Base-by-base conservation (phyloP, 2,888 invertebrate species). In the Philaethria dido region DNA sequence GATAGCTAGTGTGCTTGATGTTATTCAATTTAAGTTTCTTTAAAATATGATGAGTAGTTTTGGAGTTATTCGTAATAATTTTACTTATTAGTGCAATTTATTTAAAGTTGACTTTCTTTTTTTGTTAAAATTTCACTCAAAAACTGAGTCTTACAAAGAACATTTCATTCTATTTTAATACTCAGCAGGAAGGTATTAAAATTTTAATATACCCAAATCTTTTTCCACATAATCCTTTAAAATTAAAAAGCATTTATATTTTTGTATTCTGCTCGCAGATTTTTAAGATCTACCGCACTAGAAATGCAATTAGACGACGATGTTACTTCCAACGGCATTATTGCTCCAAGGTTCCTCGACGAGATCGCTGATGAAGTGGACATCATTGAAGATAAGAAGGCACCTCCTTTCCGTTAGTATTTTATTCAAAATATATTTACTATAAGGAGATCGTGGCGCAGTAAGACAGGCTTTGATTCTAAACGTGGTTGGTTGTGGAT, bases 351-450 rank as follows among this genome's bases (percentile, higher is more conserved):
- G 70, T 97, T 97, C 84, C 93, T 97, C 45, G 96, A 97, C 73
- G 97, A 97, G 79, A 96, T 97, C 63, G 95, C 96, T 69, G 96
- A 96, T 77, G 97, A 97, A 85, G 95, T 97, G 8, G 97, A 97
- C 80, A 94, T 96, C 18, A 94, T 97, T 74, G 97, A 97, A 80
- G 96, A 97, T 77, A 96, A 97, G 83, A 96, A 95, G 77, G 96
- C 96, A 67, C 94, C 96, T 9, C 91, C 96, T 59, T 95, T 97
- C 87, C 96, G 97, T 97, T 91, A 95, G 96, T 94, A 33, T 57
- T 57, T 57, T 0, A 52, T 3, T n/a, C 1, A 22, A 50, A 11
- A 11, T 47, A 20, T 22, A 2, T 25, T n/a, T n/a, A 22, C n/a
- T 8, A 33, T 8, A n/a, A n/a, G n/a, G n/a, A n/a, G n/a, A n/a